Evolutionary conservation across 2,797 vertebrate genomes (phyloP).

Genomic region (Cryptoprocta ferox): DNA sequence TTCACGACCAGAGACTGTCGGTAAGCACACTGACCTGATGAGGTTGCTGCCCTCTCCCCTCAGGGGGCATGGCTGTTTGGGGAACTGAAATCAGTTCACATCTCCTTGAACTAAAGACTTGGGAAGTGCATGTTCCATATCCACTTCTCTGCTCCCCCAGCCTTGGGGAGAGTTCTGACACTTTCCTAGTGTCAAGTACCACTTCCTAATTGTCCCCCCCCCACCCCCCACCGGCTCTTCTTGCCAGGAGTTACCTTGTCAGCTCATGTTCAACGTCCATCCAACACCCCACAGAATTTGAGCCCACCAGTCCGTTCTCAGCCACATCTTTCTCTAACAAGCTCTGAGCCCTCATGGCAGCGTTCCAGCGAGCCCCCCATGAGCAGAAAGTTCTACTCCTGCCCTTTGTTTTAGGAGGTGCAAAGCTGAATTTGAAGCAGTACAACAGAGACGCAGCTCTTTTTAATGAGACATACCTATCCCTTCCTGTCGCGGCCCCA

Average conservation of each 20-base stretch:
- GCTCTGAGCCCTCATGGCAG: not conserved
- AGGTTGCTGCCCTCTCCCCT: not conserved
- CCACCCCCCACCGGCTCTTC: no score
- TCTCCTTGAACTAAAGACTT: not conserved
- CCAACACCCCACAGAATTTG: not conserved
- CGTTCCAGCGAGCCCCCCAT: not conserved
- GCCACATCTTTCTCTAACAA: not conserved
- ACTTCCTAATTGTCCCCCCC: not conserved
- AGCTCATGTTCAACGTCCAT: not conserved
- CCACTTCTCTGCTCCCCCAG: not conserved
- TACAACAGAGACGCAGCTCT: not conserved
- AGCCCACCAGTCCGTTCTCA: not conserved
- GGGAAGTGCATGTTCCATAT: not conserved
- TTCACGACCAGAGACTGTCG: constrained; percentile 14
- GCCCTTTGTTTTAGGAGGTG: not conserved
- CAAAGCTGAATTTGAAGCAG: not conserved
- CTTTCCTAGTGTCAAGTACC: not conserved
- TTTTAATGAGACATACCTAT: not conserved
- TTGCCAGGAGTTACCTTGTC: not conserved
- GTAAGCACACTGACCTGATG: not conserved
- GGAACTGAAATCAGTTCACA: not conserved
- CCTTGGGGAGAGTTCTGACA: not conserved
- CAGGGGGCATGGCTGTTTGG: not conserved
- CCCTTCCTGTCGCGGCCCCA: not conserved
- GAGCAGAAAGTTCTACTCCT: not conserved